phyloP scores from a whole-genome alignment of 2,888 invertebrate species.

The Nomada hirtipes region DNA sequence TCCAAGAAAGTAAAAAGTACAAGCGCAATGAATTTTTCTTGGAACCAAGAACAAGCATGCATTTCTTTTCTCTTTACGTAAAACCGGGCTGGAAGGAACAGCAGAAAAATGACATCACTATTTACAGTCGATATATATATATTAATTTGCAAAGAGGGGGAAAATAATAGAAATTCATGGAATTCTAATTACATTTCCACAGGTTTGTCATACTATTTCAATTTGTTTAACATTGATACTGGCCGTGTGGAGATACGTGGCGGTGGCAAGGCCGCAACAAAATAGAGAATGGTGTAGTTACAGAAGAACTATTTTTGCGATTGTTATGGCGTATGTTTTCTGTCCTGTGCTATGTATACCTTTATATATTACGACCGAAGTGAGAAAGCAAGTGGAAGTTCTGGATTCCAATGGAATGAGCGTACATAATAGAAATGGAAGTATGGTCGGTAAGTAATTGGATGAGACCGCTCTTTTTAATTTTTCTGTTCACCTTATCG shows the following conservation, averaged over 20 bases:
- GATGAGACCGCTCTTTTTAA: background rate
- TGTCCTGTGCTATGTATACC: slow-evolving; percentile 95
- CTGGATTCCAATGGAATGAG: slow-evolving; percentile 82
- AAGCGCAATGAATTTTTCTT: no score
- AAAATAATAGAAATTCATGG: background rate
- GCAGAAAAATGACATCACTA: background rate
- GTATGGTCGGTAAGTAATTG: slow-evolving; percentile 25
- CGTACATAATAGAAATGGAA: slow-evolving; percentile 25
- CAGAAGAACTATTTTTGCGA: slow-evolving; percentile 88
- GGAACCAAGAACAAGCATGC: background rate
- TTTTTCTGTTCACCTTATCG: background rate
- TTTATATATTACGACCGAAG: slow-evolving; percentile 91
- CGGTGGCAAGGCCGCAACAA: slow-evolving; percentile 92
- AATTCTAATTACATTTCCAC: slow-evolving; percentile 87
- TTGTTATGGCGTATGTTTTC: slow-evolving; percentile 90
- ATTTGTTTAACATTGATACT: slow-evolving; percentile 96
- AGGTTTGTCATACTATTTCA: slow-evolving; percentile 95
- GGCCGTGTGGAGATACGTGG: slow-evolving; percentile 96
- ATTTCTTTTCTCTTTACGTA: background rate
- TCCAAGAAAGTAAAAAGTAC: no score
- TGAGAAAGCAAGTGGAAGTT: slow-evolving; percentile 85
- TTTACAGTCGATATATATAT: no score
- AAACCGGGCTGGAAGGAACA: background rate
- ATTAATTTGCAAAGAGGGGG: background rate
- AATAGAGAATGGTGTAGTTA: slow-evolving; percentile 94